Evolutionary conservation across 2,888 invertebrate species (phyloP).

Genomic region (Bellardia bayeri): DNA sequence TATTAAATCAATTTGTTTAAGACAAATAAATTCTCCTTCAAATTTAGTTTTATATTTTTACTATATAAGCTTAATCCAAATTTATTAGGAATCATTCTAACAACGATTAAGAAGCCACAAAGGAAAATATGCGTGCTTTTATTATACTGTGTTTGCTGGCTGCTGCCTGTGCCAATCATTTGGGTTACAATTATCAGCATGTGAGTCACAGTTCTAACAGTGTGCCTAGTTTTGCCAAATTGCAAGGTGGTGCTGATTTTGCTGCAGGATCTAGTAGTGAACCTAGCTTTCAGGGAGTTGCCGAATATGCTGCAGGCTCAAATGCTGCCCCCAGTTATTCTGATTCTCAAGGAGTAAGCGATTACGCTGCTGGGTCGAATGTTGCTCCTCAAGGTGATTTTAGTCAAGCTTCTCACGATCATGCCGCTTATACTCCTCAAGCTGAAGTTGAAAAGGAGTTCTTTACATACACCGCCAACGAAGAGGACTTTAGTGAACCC

Average conservation of each 20-base stretch:
- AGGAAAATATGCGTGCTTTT: constrained; percentile 75
- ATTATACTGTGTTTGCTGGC: constrained; percentile 75
- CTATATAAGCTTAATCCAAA: neutral
- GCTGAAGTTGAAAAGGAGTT: constrained; percentile 79
- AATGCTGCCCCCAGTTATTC: neutral
- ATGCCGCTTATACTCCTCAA: constrained; percentile 74
- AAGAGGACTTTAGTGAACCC: constrained; percentile 78
- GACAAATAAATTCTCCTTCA: neutral
- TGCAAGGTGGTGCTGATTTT: constrained; percentile 57
- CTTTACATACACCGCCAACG: constrained; percentile 79
- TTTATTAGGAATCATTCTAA: neutral
- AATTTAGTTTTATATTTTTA: neutral
- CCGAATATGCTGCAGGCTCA: neutral
- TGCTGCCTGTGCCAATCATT: constrained; percentile 76
- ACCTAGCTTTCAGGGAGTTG: constrained; percentile 2
- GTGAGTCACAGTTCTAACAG: constrained; percentile 73
- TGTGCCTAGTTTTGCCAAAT: constrained; percentile 58
- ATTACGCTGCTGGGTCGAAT: neutral
- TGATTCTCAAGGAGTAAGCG: neutral
- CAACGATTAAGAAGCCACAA: neutral
- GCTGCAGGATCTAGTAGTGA: constrained; percentile 48
- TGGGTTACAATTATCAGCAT: constrained; percentile 77
- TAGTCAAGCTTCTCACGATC: constrained; percentile 21
- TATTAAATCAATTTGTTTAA: neutral
- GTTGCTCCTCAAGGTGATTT: neutral